Base-by-base conservation (phyloP, 2,888 invertebrate genomes). In the Athripsodes cinereus region DNA sequence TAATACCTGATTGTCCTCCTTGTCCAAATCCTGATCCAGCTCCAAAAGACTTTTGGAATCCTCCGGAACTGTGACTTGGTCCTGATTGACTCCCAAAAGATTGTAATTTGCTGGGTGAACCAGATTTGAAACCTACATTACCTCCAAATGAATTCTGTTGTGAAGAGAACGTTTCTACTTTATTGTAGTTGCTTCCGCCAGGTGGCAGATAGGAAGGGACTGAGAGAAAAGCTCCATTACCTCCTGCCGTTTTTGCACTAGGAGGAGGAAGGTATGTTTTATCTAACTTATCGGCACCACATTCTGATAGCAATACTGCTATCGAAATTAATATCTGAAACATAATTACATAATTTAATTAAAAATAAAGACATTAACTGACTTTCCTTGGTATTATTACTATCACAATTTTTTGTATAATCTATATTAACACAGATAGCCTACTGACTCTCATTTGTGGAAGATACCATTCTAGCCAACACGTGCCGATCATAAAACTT, bases 261-360 rank as follows among this genome's bases (percentile, higher is more conserved):
- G 69, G 70, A 2, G 79, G 78, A 2, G 78, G 79, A 19, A 79
- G 69, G 63, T 79, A 79, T 19, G 69, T 74, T 62, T 72, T 76
- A 59, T 79, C 78, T 52, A 78, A 65, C 48, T 73, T 71, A 16
- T 71, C 76, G 35, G 72, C 72, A 18, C 64, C 26, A 52, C 66
- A 66, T 2, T 63, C 55, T 18, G 67, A 64, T 13, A 67, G 63
- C 31, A 66, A 59, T 2, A 65, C 50, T 46, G 63, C 59, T 21
- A 70, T 57, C 18, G 48, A 50, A 22, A 67, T 19, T 26, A 69
- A 59, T 26, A 22, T 49, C 70, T 70, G 61, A 31, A 67, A 68
- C 52, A 55, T 50, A 8, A 31, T 31, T 11, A 31, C 6, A 31
- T 8, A 31, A 8, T 8, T 31, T 31, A 31, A 31, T 31, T 31